Percentiles rank a stretch among this genome's conserved stretches.
Evolutionary conservation across 2,888 invertebrate genomes (phyloP).

Genomic region (Oegoconia quadripuncta): DNA sequence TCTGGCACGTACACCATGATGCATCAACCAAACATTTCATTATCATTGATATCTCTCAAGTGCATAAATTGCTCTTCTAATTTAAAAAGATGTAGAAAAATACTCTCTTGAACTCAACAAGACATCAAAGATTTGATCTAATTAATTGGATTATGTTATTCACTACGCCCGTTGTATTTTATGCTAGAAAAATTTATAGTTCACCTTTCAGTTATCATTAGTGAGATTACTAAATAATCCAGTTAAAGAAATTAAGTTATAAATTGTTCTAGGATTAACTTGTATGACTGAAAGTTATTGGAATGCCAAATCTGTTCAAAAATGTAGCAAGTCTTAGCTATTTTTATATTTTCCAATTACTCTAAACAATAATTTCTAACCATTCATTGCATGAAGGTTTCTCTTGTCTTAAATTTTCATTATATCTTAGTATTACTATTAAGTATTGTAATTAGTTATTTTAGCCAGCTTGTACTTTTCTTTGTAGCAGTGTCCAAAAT

Average conservation of each 20-base stretch:
- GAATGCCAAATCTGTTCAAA: background rate
- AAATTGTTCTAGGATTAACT: too few species aligned
- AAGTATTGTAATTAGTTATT: background rate
- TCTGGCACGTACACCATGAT: slow-evolving; percentile 74
- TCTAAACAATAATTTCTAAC: too few species aligned
- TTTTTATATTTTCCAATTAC: too few species aligned
- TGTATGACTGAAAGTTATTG: background rate
- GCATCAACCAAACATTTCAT: slow-evolving; percentile 71
- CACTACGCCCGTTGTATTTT: slow-evolving; percentile 53
- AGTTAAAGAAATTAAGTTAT: background rate
- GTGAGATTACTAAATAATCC: slow-evolving; percentile 49
- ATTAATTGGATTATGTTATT: slow-evolving; percentile 53
- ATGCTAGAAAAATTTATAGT: slow-evolving; percentile 33
- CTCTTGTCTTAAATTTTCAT: too few species aligned
- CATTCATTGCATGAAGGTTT: too few species aligned
- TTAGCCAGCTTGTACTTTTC: slow-evolving; percentile 11
- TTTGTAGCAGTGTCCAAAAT: background rate
- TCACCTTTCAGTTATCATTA: slow-evolving; percentile 52
- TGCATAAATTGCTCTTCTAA: slow-evolving; percentile 67
- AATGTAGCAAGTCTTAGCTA: background rate
- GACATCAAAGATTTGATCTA: slow-evolving; percentile 60
- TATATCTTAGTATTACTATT: too few species aligned
- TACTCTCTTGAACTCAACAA: slow-evolving; percentile 70
- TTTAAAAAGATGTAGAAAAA: slow-evolving; percentile 77
- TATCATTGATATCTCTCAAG: slow-evolving; percentile 62